phyloP scores from a whole-genome alignment of 2,113 vertebrate genomes.

The Percina caprodes region DNA sequence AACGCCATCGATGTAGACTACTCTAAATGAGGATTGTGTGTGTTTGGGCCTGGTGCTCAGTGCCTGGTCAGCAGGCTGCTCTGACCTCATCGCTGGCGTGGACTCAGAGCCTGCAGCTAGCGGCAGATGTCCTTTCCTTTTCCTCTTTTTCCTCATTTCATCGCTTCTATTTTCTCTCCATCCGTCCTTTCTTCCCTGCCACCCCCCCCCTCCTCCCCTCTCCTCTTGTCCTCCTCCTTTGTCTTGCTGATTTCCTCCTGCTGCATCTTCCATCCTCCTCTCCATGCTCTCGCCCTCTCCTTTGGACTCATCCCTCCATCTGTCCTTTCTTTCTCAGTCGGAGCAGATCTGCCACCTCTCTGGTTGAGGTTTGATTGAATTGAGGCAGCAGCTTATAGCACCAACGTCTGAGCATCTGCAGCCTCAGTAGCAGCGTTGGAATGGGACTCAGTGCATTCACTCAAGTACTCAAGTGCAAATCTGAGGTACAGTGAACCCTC shows the following conservation, averaged over 20 bases:
- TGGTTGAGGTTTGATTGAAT: not conserved
- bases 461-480: no score
- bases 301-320: not conserved
- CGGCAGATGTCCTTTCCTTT: slow-evolving; percentile 52
- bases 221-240: not conserved
- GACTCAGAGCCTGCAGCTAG: slow-evolving; percentile 55
- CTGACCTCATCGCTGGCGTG: slow-evolving; percentile 65
- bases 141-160: slow-evolving; percentile 5
- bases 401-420: not conserved
- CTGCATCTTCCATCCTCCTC: not conserved
- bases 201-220: not conserved
- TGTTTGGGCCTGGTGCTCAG: slow-evolving; percentile 13
- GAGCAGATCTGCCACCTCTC: not conserved
- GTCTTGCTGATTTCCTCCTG: not conserved
- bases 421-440: not conserved
- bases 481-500: no score
- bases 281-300: not conserved
- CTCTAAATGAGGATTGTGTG: not conserved
- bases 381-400: not conserved
- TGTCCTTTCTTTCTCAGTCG: not conserved
- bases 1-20: no score
- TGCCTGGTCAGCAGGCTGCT: slow-evolving; percentile 30
- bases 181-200: not conserved
- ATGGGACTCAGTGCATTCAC: no score
- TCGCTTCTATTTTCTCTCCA: not conserved